Base-by-base conservation (phyloP, 2,888 invertebrate genomes). In the Phania funesta region DNA sequence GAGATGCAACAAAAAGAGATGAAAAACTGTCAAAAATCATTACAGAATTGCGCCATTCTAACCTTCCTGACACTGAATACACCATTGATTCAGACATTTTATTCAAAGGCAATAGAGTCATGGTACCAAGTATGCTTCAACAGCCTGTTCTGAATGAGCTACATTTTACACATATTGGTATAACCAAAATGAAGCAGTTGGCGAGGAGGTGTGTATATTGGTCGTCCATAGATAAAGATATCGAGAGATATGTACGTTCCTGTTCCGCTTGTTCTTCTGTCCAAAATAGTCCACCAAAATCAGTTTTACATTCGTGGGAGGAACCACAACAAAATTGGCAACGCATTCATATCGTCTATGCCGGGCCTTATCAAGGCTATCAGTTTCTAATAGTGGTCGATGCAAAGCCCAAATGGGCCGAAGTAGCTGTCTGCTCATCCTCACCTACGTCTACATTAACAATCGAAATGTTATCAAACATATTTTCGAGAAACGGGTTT, bases 41-140 rank as follows among this genome's bases (percentile, higher is more conserved):
- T 5, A 22, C 18, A 11, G n/a, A 65, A 13, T 32, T 84, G 11
- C 68, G 65, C 5, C 67, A 44, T 32, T 48, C 52, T 13, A 46
- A n/a, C 11, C 18, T 82, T 8, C 11, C 16, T 20, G 70, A 60
- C 54, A 22, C 56, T 22, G 70, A 74, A 32, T 70, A 58, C 41
- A 84, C 80, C 4, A 80, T 82, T 29, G 60, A 80, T 38, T 52
- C 32, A 3, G 83, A 74, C 11, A 74, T 83, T 22, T 38, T 86
- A 13, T 84, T 84, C 62, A 83, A 82, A 83, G 80, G 74, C 3
- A 44, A 75, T 16, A 58, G 84, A 29, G 83, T 84, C 11, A 54
- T 86, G 9, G 58, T 85, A 13, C 85, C 83, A 35, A 32, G n/a
- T 16, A 50, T 24, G 4, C 44, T 85, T 44, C 80, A 79, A 41